Conservation (phyloP, 2,888 invertebrate genomes). For the Pollenia griseotomentosa region DNA sequence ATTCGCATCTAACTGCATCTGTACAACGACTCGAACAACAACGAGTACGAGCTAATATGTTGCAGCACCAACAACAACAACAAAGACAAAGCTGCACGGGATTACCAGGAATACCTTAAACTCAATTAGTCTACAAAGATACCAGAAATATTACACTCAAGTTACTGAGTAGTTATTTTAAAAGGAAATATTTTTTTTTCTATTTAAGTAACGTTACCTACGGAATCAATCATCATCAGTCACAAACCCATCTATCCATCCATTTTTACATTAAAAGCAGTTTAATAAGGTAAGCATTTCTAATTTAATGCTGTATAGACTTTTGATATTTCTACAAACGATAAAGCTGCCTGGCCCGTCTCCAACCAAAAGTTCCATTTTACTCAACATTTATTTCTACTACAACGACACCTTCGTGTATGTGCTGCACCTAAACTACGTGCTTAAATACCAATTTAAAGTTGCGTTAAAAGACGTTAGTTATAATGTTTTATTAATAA, state of each 20-base stretch:
- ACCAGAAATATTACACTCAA: constrained; percentile 7
- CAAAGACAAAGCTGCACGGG: constrained; percentile 76
- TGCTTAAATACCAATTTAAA: constrained; percentile 25
- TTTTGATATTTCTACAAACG: neutral
- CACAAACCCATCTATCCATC: constrained; percentile 27
- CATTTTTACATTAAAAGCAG: constrained; percentile 6
- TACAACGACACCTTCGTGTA: constrained; percentile 53
- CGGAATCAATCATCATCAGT: constrained; percentile 28
- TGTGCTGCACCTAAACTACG: constrained; percentile 2
- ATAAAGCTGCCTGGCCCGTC: neutral
- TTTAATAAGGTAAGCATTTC: constrained; percentile 43
- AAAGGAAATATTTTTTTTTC: neutral
- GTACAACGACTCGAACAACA: constrained; percentile 84
- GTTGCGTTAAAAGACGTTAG: constrained; percentile 53
- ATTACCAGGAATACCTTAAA: constrained; percentile 80
- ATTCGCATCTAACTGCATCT: constrained; percentile 90
- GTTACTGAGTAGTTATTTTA: neutral
- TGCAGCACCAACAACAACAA: constrained; percentile 83
- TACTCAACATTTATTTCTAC: constrained; percentile 21
- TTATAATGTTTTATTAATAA: constrained; percentile 47
- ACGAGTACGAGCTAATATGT: constrained; percentile 81
- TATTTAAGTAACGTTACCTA: constrained; percentile 8
- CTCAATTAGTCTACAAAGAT: neutral
- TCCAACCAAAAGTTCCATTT: neutral
- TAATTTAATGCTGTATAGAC: neutral